Conservation (phyloP, 2,113 vertebrate species). For the Gavia stellata region DNA sequence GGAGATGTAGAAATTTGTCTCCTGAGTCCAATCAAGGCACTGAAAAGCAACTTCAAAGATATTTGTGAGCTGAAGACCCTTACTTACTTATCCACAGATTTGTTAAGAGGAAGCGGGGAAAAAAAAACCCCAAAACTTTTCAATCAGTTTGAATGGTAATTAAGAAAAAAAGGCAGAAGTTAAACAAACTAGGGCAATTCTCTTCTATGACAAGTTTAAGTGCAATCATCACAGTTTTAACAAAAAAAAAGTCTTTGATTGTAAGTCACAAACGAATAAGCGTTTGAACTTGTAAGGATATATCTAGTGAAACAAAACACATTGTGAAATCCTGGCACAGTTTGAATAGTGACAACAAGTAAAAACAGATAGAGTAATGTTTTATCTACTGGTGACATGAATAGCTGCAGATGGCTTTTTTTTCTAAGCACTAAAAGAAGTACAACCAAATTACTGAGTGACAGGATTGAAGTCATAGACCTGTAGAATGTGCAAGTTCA, state of each 20-base stretch:
- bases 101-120: not conserved
- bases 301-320: not conserved
- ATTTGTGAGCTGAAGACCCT: not conserved
- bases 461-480: not conserved
- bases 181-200: not conserved
- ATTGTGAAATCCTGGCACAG: not conserved
- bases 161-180: accelerated
- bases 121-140: not conserved
- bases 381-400: not conserved
- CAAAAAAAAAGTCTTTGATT: not conserved
- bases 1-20: not conserved
- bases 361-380: not conserved
- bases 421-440: not conserved
- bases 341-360: not conserved
- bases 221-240: not conserved
- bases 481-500: not conserved
- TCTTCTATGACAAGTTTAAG: not conserved
- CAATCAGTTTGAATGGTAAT: not conserved
- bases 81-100: not conserved
- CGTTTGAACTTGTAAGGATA: not conserved
- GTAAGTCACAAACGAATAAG: not conserved
- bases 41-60: constrained; percentile 27
- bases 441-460: not conserved
- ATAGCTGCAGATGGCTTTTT: not conserved
- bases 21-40: not conserved